phyloP scores from a whole-genome alignment of 2,113 vertebrate species.

The Grus americana region DNA sequence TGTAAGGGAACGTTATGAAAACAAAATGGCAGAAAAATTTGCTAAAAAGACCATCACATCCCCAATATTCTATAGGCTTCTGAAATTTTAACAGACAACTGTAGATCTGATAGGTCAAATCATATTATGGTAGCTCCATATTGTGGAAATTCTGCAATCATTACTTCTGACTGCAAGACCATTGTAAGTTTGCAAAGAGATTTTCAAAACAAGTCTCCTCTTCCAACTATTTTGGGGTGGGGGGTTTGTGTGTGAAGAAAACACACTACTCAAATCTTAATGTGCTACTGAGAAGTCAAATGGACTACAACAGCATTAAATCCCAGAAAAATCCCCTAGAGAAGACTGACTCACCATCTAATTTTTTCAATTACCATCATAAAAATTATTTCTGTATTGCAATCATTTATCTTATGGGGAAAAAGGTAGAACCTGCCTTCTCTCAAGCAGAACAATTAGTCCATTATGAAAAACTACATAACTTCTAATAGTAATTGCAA shows the following conservation, averaged over 20 bases:
- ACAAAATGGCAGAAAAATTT: not conserved
- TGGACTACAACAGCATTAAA: not conserved
- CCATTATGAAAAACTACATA: not conserved
- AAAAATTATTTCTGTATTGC: not conserved
- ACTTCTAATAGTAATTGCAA: not conserved
- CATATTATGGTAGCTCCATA: not conserved
- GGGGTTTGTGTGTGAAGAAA: too few species aligned
- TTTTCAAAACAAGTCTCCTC: not conserved
- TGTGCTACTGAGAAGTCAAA: not conserved
- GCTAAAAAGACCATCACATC: not conserved
- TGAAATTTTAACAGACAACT: not conserved
- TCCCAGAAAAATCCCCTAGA: not conserved
- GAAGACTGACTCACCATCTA: not conserved
- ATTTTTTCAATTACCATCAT: not conserved
- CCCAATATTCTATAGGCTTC: not conserved
- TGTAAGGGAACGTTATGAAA: not conserved
- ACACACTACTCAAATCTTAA: not conserved
- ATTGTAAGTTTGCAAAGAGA: not conserved
- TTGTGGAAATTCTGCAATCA: not conserved
- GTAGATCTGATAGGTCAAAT: not conserved
- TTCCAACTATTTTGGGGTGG: not conserved
- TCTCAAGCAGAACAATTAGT: not conserved
- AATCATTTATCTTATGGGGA: not conserved
- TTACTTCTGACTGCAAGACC: not conserved
- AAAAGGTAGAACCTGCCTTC: not conserved